phyloP scores from a whole-genome alignment of 92 coral and sea anemone species.

The Ricordea florida region DNA sequence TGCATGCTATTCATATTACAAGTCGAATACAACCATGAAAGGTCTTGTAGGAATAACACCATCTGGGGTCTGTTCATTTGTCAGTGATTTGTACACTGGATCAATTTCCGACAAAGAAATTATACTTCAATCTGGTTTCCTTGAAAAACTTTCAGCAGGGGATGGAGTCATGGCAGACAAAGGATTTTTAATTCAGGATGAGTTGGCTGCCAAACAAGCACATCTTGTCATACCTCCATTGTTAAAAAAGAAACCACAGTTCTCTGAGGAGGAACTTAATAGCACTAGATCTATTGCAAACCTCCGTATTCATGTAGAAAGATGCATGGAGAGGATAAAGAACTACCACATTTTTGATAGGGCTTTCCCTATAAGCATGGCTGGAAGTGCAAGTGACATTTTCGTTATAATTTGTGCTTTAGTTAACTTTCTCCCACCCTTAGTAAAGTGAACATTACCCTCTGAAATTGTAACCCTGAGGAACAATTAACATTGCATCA shows the following conservation, averaged over 20 bases:
- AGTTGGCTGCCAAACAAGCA: slow-evolving; percentile 57
- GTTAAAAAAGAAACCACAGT: slow-evolving; percentile 48
- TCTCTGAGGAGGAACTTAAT: slow-evolving; percentile 44
- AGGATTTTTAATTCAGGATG: slow-evolving; percentile 61
- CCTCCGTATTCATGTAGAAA: slow-evolving; percentile 37
- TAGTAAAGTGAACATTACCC: slow-evolving; percentile 23
- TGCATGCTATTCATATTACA: slow-evolving; percentile 59
- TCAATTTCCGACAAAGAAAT: slow-evolving; percentile 58
- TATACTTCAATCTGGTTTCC: slow-evolving; percentile 51
- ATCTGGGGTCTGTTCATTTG: slow-evolving; percentile 60
- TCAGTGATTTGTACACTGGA: slow-evolving; percentile 61
- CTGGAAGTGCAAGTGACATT: slow-evolving; percentile 53
- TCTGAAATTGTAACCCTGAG: slow-evolving; percentile 1
- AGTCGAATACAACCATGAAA: slow-evolving; percentile 62
- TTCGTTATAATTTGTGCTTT: slow-evolving; percentile 55
- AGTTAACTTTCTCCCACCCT: slow-evolving; percentile 49
- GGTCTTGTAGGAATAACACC: slow-evolving; percentile 71
- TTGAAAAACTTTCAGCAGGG: slow-evolving; percentile 41
- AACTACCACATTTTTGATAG: slow-evolving; percentile 46
- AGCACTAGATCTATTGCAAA: slow-evolving; percentile 32
- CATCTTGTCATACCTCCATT: slow-evolving; percentile 54
- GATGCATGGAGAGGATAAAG: slow-evolving; percentile 30
- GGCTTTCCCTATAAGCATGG: slow-evolving; percentile 47
- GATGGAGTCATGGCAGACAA: slow-evolving; percentile 70
- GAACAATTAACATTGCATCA: background rate